A percentile compares a stretch with the other conserved stretches of the same genome.
phyloP scores from a whole-genome alignment of 2,113 vertebrate species.

The Apodemus sylvaticus region DNA sequence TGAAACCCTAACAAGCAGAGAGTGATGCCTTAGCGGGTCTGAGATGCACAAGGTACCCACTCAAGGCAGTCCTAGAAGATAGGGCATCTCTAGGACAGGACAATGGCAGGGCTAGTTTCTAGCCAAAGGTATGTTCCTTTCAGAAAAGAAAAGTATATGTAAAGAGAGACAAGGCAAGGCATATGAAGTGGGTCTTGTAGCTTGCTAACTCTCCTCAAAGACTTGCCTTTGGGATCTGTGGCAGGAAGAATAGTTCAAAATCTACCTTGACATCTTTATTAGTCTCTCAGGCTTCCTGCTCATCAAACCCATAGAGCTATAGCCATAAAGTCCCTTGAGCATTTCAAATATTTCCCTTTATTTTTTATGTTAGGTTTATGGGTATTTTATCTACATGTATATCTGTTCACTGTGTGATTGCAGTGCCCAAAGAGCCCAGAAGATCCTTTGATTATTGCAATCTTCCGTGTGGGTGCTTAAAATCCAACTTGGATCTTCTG shows the following conservation, averaged over 20 bases:
- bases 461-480: not conserved
- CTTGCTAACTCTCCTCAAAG: accelerated
- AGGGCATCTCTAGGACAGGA: not conserved
- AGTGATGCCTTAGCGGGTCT: not conserved
- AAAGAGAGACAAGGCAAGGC: not conserved
- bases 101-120: not conserved
- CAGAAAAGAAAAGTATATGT: not conserved
- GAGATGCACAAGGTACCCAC: not conserved
- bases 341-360: not conserved
- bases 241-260: not conserved
- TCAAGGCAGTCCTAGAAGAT: not conserved
- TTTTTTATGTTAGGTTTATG: not conserved
- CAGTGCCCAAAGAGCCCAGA: not conserved
- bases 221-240: not conserved
- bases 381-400: not conserved
- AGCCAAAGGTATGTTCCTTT: not conserved
- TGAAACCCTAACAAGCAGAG: not conserved
- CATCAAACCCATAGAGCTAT: not conserved
- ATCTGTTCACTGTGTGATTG: not conserved
- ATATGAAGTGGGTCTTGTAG: too few species aligned
- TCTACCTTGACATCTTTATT: not conserved
- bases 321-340: not conserved
- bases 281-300: not conserved
- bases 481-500: not conserved
- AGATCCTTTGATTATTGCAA: not conserved